A percentile compares a stretch with the other conserved stretches of the same genome.
Conservation (phyloP, 2,888 invertebrate species). For the Drosophila conformis region DNA sequence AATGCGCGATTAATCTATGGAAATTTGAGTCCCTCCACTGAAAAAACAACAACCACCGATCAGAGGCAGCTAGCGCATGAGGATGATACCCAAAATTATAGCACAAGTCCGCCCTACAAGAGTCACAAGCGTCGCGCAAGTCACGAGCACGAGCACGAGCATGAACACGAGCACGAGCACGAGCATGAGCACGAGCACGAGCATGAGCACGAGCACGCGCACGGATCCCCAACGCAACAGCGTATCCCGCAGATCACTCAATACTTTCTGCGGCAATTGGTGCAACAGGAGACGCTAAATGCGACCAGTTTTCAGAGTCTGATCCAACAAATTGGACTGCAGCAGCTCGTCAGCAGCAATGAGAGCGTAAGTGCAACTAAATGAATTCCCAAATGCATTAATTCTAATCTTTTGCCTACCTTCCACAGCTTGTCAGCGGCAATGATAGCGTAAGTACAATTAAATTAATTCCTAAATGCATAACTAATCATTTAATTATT, state of each 20-base stretch:
- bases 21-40: constrained; percentile 73
- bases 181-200: constrained; percentile 50
- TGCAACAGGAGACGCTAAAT: constrained; percentile 86
- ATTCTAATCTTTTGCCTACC: neutral
- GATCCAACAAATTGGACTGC: constrained; percentile 87
- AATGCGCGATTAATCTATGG: constrained; percentile 71
- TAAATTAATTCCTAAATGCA: neutral
- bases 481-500: neutral
- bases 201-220: constrained; percentile 59
- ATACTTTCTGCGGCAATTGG: constrained; percentile 89
- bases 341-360: constrained; percentile 84
- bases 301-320: constrained; percentile 89
- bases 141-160: constrained; percentile 55
- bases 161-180: constrained; percentile 40
- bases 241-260: constrained; percentile 85
- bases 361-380: constrained; percentile 50
- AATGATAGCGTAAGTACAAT: constrained; percentile 59
- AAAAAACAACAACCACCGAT: constrained; percentile 62
- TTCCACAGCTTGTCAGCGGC: constrained; percentile 83
- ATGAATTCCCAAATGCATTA: neutral
- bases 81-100: constrained; percentile 65
- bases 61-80: constrained; percentile 58
- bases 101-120: constrained; percentile 71
- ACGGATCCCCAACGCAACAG: constrained; percentile 36
- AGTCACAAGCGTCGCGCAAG: constrained; percentile 82